phyloP scores from a whole-genome alignment of 2,797 vertebrate genomes.

The Gallinago nigripennis region DNA sequence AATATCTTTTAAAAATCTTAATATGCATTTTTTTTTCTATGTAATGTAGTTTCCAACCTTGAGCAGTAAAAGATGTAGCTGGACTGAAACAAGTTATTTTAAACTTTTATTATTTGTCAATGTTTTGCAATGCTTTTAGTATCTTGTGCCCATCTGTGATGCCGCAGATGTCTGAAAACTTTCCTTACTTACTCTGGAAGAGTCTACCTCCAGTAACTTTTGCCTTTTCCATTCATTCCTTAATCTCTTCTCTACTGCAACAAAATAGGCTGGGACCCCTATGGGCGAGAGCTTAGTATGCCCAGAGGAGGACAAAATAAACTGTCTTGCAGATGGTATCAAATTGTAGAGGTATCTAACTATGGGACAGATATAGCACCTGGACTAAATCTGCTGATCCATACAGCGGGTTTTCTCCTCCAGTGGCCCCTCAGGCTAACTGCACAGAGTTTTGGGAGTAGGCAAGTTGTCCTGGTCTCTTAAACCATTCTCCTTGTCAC shows the following conservation, averaged over 20 bases:
- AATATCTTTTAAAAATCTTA: not conserved
- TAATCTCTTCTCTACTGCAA: not conserved
- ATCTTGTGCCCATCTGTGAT: not conserved
- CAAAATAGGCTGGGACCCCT: not conserved
- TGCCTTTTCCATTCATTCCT: not conserved
- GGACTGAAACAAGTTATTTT: not conserved
- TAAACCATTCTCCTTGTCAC: not conserved
- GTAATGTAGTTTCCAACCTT: not conserved
- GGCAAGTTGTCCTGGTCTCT: not conserved
- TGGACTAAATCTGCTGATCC: not conserved
- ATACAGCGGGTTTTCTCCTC: not conserved
- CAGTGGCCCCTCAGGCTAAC: not conserved
- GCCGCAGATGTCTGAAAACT: not conserved
- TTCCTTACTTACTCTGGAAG: not conserved
- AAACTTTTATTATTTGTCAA: not conserved
- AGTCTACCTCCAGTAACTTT: not conserved
- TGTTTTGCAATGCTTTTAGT: not conserved
- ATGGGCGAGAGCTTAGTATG: not conserved
- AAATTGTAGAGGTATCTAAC: not conserved
- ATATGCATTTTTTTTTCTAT: not conserved
- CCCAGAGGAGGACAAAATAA: not conserved
- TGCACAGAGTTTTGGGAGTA: not conserved
- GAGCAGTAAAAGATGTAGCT: not conserved
- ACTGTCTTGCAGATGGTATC: not conserved
- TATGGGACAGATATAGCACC: not conserved